Evolutionary conservation across 1,140 invertebrate genomes (phyloP).

Genomic region (Drosophila bifasciata): DNA sequence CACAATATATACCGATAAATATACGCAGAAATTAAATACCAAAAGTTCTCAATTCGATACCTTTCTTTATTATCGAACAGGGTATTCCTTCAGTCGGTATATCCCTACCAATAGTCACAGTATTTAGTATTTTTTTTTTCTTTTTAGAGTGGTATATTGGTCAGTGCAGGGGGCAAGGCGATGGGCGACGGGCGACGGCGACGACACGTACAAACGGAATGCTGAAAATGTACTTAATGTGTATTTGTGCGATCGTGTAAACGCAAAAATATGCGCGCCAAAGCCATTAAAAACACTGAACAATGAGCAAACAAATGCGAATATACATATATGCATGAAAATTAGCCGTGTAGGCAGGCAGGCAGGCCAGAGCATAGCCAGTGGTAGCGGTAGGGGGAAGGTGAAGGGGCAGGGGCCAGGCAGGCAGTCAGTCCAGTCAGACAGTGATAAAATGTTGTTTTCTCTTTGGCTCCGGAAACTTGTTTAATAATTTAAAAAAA

Average conservation of each 20-base stretch:
- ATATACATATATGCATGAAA: slow-evolving; percentile 70
- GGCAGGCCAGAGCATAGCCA: too few relatives aligned
- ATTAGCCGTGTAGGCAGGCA: slow-evolving; percentile 59
- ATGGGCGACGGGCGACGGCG: too few relatives aligned
- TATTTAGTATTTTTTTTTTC: too few relatives aligned
- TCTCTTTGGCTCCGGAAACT: slow-evolving; percentile 60
- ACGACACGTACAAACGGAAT: slow-evolving; percentile 8
- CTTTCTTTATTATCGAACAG: too few relatives aligned
- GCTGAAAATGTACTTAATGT: neutral
- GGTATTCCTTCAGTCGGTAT: too few relatives aligned
- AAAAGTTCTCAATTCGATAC: too few relatives aligned
- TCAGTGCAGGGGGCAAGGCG: too few relatives aligned
- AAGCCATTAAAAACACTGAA: slow-evolving; percentile 68
- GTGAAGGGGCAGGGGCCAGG: neutral
- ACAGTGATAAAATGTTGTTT: slow-evolving; percentile 70
- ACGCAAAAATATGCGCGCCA: slow-evolving; percentile 75
- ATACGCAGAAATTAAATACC: too few relatives aligned
- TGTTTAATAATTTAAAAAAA: slow-evolving; percentile 78
- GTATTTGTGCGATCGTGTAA: slow-evolving; percentile 58
- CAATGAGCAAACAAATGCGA: slow-evolving; percentile 74
- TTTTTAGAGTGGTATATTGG: too few relatives aligned
- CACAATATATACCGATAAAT: too few relatives aligned
- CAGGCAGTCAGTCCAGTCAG: neutral
- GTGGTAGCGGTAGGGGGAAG: too few relatives aligned
- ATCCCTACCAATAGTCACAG: too few relatives aligned